Evolutionary conservation across 2,113 vertebrate genomes (phyloP).

Genomic region (Erythrocercus mccallii): DNA sequence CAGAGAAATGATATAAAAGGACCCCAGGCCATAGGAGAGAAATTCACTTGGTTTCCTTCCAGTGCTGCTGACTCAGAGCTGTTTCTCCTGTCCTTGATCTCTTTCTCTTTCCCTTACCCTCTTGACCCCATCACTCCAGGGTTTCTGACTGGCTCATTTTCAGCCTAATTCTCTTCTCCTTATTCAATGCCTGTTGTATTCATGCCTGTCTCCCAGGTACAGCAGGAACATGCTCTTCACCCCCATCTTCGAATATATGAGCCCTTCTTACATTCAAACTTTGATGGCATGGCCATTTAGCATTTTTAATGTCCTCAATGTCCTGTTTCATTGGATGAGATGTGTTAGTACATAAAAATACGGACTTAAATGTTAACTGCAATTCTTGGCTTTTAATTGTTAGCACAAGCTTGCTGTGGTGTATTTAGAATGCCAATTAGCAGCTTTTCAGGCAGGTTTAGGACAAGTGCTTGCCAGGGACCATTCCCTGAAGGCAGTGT

Average conservation of each 20-base stretch:
- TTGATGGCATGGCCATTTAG: rapidly evolving
- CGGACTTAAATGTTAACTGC: not conserved
- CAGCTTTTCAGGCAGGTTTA: not conserved
- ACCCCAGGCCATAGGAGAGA: not conserved
- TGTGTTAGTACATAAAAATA: not conserved
- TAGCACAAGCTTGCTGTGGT: not conserved
- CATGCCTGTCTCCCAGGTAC: not conserved
- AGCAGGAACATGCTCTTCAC: not conserved
- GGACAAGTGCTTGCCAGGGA: not conserved
- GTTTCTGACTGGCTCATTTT: not conserved
- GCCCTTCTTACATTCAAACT: not conserved
- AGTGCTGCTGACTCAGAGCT: slow-evolving; percentile 7
- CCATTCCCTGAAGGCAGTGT: not conserved
- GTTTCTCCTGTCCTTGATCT: not conserved
- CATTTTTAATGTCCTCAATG: not conserved
- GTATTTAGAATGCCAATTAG: not conserved
- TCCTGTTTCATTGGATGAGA: not conserved
- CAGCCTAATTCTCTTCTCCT: not conserved
- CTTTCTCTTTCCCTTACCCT: not conserved
- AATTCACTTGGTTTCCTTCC: slow-evolving; percentile 17
- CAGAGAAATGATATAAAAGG: slow-evolving; percentile 20
- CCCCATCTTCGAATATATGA: not conserved
- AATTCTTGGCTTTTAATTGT: not conserved
- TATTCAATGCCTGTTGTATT: not conserved
- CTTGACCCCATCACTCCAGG: not conserved